Evolutionary conservation across 1,140 invertebrate genomes (phyloP).

Genomic region (Megalonaias nervosa): DNA sequence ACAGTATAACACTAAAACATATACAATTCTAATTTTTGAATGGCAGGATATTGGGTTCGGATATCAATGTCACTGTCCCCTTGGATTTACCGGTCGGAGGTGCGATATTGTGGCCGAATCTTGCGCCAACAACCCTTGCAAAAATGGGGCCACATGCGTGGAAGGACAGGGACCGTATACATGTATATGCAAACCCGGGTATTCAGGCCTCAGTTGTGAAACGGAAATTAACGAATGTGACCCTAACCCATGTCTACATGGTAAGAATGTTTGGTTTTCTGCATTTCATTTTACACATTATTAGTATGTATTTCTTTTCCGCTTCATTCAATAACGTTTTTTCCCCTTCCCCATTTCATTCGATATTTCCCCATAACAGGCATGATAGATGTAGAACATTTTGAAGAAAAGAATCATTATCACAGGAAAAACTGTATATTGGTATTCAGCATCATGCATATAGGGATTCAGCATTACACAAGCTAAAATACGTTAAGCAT

Average conservation of each 20-base stretch:
- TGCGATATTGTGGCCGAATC: constrained; percentile 78
- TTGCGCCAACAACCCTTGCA: constrained; percentile 82
- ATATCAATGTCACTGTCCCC: constrained; percentile 56
- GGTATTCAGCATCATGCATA: too few species aligned
- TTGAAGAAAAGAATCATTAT: too few species aligned
- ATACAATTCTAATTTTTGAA: constrained; percentile 61
- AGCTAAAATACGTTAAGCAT: too few species aligned
- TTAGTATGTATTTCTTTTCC: too few species aligned
- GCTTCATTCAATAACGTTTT: too few species aligned
- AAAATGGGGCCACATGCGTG: constrained; percentile 85
- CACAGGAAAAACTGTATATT: too few species aligned
- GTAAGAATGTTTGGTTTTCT: constrained; percentile 42
- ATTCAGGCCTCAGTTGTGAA: constrained; percentile 60
- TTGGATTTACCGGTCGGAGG: constrained; percentile 56
- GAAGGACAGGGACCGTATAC: constrained; percentile 72
- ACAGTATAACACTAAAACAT: too few species aligned
- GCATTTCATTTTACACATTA: background rate
- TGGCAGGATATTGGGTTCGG: constrained; percentile 83
- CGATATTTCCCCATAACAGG: too few species aligned
- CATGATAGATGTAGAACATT: too few species aligned
- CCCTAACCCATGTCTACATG: constrained; percentile 60
- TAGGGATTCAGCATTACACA: too few species aligned
- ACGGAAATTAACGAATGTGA: constrained; percentile 57
- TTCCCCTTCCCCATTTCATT: too few species aligned
- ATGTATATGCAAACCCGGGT: constrained; percentile 84